Conservation (phyloP, 2,888 invertebrate species). For the Eristalis tenax region DNA sequence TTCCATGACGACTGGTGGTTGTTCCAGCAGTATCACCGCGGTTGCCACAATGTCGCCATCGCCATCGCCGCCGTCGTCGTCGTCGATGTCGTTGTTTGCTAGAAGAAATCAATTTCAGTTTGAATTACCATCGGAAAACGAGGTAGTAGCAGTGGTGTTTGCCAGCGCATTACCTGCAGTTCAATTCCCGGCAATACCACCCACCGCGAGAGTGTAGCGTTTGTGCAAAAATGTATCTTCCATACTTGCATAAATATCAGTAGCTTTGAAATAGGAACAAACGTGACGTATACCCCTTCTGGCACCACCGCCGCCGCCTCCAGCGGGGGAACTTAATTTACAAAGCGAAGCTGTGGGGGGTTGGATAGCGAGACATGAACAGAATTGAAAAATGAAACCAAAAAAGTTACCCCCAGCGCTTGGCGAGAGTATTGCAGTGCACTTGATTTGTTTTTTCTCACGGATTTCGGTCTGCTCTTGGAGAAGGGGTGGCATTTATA, state of each 20-base stretch:
- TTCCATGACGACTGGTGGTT: slow-evolving; percentile 28
- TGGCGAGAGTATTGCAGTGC: slow-evolving; percentile 39
- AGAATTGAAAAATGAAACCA: slow-evolving; percentile 68
- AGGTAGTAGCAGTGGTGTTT: slow-evolving; percentile 12
- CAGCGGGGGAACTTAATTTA: slow-evolving; percentile 1
- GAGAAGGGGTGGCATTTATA: not conserved
- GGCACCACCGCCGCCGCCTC: not conserved
- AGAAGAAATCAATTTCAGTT: slow-evolving; percentile 69
- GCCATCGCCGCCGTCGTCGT: not conserved
- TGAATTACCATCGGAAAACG: slow-evolving; percentile 60
- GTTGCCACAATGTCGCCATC: not conserved
- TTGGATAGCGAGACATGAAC: not conserved
- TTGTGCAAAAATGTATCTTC: slow-evolving; percentile 12
- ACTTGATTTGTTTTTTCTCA: slow-evolving; percentile 16
- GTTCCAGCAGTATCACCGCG: slow-evolving; percentile 14
- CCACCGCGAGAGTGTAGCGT: slow-evolving; percentile 39
- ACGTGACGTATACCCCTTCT: slow-evolving; percentile 45
- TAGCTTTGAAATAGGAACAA: slow-evolving; percentile 57
- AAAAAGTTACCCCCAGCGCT: slow-evolving; percentile 56
- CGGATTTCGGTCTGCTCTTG: not conserved
- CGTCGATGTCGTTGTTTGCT: slow-evolving; percentile 19
- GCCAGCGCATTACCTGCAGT: slow-evolving; percentile 29
- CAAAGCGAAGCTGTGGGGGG: not conserved
- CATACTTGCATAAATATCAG: slow-evolving; percentile 54
- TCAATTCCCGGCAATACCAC: slow-evolving; percentile 13